Evolutionary conservation across 2,888 invertebrate genomes (phyloP), one percentile per base, ranked within the genome.

Genomic region (Ypsolopha scabrella): DNA sequence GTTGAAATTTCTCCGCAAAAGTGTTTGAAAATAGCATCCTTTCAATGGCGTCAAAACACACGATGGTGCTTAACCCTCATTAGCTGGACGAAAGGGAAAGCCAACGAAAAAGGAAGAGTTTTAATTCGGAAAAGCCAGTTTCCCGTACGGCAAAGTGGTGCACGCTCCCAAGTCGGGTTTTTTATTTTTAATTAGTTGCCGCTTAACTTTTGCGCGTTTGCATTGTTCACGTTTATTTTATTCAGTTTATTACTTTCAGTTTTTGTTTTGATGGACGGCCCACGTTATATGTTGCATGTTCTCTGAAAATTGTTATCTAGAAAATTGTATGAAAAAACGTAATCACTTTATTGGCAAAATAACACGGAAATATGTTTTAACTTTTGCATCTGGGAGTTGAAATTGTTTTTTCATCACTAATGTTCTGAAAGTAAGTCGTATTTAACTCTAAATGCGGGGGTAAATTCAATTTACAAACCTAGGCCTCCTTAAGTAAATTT

Each of bases 141-240:
- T 64, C 68, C 67, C 70, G 68, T 60, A 61, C 66, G 70, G 65
- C 67, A 64, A 70, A 72, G 72, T 64, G 69, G 61, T 14, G 48
- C 39, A 10, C 10, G 10, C 24, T 24, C 37, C 48, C n/a, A 13
- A 24, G 39, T 14, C 10, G 10, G 64, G 68, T 74, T 78, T 77
- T 79, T 77, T 72, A 76, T 75, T 78, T 76, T 80, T 75, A 80
- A 80, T 81, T 80, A 80, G 75, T 79, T 76, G 71, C 71, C 76
- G 72, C 70, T 79, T 75, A 74, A 79, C 71, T 75, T 79, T 70
- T 68, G 67, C 71, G 68, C 70, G 63, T 72, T 71, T 65, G 55
- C 64, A 64, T 64, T 72, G 68, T 72, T 71, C 67, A 63, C 59
- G 66, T 70, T 68, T 72, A 62, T 60, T 64, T 70, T 39, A 8